Evolutionary conservation across 2,888 invertebrate species (phyloP), one percentile per base, ranked within the genome.

Genomic region (Ormia ochracea): DNA sequence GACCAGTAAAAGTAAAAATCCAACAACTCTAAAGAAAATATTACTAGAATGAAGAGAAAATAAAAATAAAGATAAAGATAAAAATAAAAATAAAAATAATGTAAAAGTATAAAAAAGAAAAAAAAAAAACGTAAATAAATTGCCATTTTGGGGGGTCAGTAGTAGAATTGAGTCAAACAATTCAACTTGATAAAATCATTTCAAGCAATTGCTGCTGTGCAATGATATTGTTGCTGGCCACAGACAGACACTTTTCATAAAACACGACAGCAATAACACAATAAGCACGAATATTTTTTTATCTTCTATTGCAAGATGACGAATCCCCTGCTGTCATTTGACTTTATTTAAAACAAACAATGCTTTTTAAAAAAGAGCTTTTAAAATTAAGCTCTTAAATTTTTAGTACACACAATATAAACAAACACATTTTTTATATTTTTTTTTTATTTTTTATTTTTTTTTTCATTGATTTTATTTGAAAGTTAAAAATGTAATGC

Each of bases 111-210:
- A 48, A 23, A 33, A 6, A 17, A 23, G 36, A 65, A 65, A n/a
- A 12, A 36, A 36, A 50, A 17, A 28, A 65, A 52, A n/a, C n/a
- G 23, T 17, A 50, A 56, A 17, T 59, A 56, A 69, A 69, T 36
- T 59, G 58, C 58, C 26, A 26, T 59, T 48, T 38, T 58, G 19
- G 38, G 48, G 58, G 26, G 58, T 56, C 48, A 14, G 26, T 12
- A 17, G 19, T 28, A 36, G 17, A 26, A 12, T 45, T 38, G 38
- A 38, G 19, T 33, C 36, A 48, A 38, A 38, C 23, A 28, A 19
- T 69, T 58, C 17, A 14, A 56, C 21, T 58, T 69, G 23, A 36
- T 23, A 45, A 14, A 45, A 23, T 33, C 23, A 68, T 33, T 45
- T 26, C 12, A 56, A 26, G n/a, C 45, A 58, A 45, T 45, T 33